Base-by-base conservation (phyloP, 2,888 invertebrate species). In the Ophraella communa region DNA sequence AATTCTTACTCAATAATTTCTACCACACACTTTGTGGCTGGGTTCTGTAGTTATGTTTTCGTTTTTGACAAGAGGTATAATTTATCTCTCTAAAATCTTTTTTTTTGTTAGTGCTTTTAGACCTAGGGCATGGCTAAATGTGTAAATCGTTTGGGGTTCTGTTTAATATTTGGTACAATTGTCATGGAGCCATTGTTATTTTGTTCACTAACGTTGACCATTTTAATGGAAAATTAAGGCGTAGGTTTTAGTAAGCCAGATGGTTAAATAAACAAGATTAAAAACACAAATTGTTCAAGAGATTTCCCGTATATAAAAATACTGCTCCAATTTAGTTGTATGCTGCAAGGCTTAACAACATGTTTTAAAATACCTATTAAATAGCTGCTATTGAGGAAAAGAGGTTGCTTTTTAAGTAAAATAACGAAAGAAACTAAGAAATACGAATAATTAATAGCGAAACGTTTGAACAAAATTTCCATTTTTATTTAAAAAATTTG, bases 21-120 rank as follows among this genome's bases (percentile, higher is more conserved):
- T 54, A 62, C 65, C 57, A 73, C 73, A 77, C 79, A 79, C 79
- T 79, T n/a, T 79, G 79, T 77, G 77, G 79, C 75, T 73, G 72
- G 73, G 71, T 71, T 58, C 20, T 33, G 57, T 17, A 56, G 47
- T 17, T 44, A 33, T 56, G 74, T 74, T 73, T 78, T 64, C 73
- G 71, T 76, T 73, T 77, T 76, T 78, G 79, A 78, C 78, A 76
- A 75, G 75, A 76, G 78, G 76, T 73, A 77, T 24, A 76, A 80
- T 79, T 79, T 79, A 79, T 79, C 78, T 77, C 73, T 71, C 59
- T 62, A 69, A 75, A 76, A 79, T 78, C 78, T 77, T 74, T 74
- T 75, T 49, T 78, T 74, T 77, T 77, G 66, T 67, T 64, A 55
- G 66, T 58, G 67, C 68, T 64, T 70, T 67, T 67, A 64, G 71